Evolutionary conservation across 2,888 invertebrate species (phyloP).

Genomic region (Heliconius erato): DNA sequence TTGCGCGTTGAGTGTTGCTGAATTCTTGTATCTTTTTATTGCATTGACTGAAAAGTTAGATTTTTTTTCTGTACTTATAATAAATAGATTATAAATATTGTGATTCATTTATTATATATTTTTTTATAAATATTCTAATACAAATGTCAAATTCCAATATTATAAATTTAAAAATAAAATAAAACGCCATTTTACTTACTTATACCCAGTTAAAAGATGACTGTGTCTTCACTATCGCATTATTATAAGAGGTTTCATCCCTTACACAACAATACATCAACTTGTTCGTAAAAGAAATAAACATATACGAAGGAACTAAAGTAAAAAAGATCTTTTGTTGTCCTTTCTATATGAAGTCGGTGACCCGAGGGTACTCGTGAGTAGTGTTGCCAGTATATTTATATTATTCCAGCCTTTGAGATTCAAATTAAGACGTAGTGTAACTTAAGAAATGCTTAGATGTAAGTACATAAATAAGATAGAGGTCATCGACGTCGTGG

Average conservation of each 20-base stretch:
- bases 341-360: conserved; percentile 40
- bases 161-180: background rate
- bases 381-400: conserved; percentile 10
- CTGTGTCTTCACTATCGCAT: background rate
- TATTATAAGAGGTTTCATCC: conserved; percentile 45
- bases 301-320: conserved; percentile 38
- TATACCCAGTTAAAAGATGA: background rate
- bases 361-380: conserved; percentile 31
- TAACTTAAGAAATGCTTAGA: background rate
- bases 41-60: too few relatives aligned
- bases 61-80: too few relatives aligned
- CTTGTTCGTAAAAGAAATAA: conserved; percentile 39
- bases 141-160: background rate
- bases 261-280: conserved; percentile 44
- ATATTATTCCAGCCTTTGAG: conserved; percentile 1
- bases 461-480: too few relatives aligned
- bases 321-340: conserved; percentile 42
- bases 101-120: too few relatives aligned
- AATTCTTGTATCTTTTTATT: too few relatives aligned
- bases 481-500: too few relatives aligned
- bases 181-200: background rate
- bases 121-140: too few relatives aligned
- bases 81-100: too few relatives aligned
- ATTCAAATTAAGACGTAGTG: conserved; percentile 5
- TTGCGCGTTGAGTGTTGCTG: too few relatives aligned